Evolutionary conservation across 1,140 invertebrate genomes (phyloP).

Genomic region (Phenacoccus solenopsis): DNA sequence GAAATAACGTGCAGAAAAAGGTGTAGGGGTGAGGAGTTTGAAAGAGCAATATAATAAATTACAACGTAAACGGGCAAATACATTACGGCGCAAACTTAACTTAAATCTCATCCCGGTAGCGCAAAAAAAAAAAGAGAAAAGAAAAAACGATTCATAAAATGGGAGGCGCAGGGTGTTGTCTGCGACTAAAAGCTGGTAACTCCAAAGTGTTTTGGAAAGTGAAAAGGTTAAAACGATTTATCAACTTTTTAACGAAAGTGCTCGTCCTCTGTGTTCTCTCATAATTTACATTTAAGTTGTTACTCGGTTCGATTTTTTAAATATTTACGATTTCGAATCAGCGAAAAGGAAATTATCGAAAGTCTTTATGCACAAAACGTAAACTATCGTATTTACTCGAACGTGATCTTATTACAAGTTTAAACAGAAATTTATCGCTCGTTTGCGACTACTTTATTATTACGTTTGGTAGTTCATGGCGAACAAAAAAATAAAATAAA

Average conservation of each 20-base stretch:
- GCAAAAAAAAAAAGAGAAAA: constrained; percentile 10
- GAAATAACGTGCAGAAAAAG: not conserved
- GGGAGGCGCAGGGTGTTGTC: constrained; percentile 15
- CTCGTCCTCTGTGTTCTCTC: not conserved
- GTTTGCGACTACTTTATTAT: no score
- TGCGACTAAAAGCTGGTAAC: constrained; percentile 14
- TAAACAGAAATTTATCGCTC: no score
- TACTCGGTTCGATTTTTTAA: not conserved
- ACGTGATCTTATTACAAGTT: no score
- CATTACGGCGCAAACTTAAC: constrained; percentile 12
- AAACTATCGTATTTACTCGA: no score
- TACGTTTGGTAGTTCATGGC: no score
- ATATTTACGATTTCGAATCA: not conserved
- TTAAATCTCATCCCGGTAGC: constrained; percentile 8
- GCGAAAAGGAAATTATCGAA: no score
- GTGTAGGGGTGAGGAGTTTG: not conserved
- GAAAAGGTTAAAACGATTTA: constrained; percentile 8
- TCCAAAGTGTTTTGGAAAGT: constrained; percentile 8
- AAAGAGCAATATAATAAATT: constrained; percentile 14
- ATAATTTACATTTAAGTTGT: constrained; percentile 16
- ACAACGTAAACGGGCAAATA: constrained; percentile 5
- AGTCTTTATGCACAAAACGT: no score
- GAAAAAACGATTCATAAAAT: constrained; percentile 16
- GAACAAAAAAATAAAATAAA: no score
- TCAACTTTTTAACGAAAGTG: constrained; percentile 16